A percentile compares a stretch with the other conserved stretches of the same genome.
Evolutionary conservation across 2,113 vertebrate species (phyloP).

Genomic region (Tupaia chinensis): DNA sequence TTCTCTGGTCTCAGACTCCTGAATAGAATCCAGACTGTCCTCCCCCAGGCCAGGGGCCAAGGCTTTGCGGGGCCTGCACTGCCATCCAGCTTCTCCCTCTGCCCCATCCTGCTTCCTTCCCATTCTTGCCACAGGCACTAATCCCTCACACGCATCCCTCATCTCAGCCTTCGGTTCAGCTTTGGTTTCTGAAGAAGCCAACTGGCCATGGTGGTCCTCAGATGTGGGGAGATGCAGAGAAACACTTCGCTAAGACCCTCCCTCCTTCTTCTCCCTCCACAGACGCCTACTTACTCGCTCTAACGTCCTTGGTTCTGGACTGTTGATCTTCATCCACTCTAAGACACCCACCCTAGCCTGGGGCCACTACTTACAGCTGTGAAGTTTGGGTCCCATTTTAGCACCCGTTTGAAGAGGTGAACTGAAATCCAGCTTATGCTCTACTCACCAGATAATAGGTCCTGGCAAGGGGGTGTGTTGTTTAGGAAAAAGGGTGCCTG

Average conservation of each 20-base stretch:
- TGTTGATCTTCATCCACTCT: not conserved
- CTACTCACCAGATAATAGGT: not conserved
- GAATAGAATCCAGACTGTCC: not conserved
- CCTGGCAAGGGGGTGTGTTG: not conserved
- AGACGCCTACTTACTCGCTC: not conserved
- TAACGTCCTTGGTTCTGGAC: not conserved
- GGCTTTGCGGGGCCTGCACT: rapidly evolving
- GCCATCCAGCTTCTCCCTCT: not conserved
- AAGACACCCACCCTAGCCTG: not conserved
- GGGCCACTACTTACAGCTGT: no score
- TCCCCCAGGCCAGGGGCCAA: not conserved
- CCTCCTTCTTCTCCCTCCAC: not conserved
- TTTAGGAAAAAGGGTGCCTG: not conserved
- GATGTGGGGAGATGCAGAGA: not conserved
- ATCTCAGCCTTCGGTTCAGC: not conserved
- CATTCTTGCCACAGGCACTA: not conserved
- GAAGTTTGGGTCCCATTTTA: not conserved
- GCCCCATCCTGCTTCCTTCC: not conserved
- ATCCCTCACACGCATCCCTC: not conserved
- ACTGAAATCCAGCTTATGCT: not conserved
- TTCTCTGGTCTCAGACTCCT: not conserved
- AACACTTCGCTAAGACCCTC: not conserved
- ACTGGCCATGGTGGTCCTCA: not conserved
- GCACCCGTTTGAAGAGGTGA: not conserved
- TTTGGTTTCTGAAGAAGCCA: not conserved